Conservation (phyloP, 2,797 vertebrate genomes). For the Graptemys geographica region DNA sequence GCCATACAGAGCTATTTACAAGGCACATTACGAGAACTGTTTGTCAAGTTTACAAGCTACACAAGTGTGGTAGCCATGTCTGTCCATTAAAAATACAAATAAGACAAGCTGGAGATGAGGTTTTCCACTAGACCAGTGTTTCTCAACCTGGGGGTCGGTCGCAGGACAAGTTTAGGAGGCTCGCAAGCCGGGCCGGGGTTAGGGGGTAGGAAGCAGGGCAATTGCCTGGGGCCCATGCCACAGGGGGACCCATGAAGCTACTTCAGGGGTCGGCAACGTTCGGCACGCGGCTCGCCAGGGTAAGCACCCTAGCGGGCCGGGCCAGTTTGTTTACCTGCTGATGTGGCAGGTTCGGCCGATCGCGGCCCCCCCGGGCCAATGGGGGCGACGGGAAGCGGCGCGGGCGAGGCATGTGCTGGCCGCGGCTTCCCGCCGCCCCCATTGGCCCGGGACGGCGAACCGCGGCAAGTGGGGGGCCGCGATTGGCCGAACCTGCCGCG, state of each 20-base stretch:
- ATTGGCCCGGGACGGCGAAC: too few relatives aligned
- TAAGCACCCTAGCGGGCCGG: too few relatives aligned
- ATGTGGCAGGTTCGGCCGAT: too few relatives aligned
- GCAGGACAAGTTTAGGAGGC: not conserved
- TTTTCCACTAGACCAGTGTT: not conserved
- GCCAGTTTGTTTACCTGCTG: too few relatives aligned
- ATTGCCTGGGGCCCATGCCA: not conserved
- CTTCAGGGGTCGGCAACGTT: too few relatives aligned
- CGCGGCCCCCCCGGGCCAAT: too few relatives aligned
- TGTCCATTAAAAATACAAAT: conserved; percentile 1
- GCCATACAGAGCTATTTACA: conserved; percentile 28
- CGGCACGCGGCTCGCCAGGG: too few relatives aligned
- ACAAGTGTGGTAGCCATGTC: not conserved
- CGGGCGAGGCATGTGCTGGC: too few relatives aligned
- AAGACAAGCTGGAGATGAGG: not conserved
- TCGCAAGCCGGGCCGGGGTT: not conserved
- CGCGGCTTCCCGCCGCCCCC: too few relatives aligned
- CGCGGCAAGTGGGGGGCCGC: too few relatives aligned
- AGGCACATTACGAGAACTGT: not conserved
- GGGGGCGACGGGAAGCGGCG: too few relatives aligned
- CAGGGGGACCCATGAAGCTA: not conserved
- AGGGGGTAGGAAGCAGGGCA: not conserved
- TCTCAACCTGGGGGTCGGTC: not conserved
- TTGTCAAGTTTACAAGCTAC: conserved; percentile 12
- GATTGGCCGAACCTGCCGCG: too few relatives aligned